phyloP scores from a whole-genome alignment of 1,140 invertebrate species.

The Anastatus disparis region DNA sequence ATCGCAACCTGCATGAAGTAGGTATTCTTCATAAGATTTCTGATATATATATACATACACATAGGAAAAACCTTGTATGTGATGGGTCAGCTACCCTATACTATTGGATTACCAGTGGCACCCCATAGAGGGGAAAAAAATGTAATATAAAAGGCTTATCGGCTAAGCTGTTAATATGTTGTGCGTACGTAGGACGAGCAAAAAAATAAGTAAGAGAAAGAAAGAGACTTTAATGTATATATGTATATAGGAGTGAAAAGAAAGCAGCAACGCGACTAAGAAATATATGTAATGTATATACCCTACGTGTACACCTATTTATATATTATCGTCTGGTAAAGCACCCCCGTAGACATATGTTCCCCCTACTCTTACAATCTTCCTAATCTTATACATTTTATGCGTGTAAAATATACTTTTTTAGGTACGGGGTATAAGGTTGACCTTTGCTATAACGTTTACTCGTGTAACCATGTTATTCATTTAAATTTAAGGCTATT shows the following conservation, averaged over 20 bases:
- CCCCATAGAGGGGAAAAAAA: slow-evolving; percentile 68
- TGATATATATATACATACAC: too few species aligned
- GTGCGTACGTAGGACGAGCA: slow-evolving; percentile 47
- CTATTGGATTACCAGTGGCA: slow-evolving; percentile 65
- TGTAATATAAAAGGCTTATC: slow-evolving; percentile 69
- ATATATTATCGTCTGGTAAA: background rate
- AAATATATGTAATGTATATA: slow-evolving; percentile 25
- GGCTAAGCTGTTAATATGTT: slow-evolving; percentile 68
- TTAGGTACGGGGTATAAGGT: too few species aligned
- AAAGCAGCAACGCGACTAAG: background rate
- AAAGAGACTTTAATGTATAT: too few species aligned
- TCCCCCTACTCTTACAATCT: too few species aligned
- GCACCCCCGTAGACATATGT: slow-evolving; percentile 21
- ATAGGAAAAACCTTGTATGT: too few species aligned
- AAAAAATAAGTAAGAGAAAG: too few species aligned
- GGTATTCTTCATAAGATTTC: too few species aligned
- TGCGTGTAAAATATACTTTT: slow-evolving; percentile 32
- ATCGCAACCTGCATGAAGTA: too few species aligned
- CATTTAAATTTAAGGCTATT: too few species aligned
- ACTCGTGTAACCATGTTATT: too few species aligned
- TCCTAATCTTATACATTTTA: slow-evolving; percentile 26
- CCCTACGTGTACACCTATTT: slow-evolving; percentile 24
- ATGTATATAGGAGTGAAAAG: too few species aligned
- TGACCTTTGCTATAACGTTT: too few species aligned
- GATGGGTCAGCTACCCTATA: slow-evolving; percentile 44